A percentile compares a stretch with the other conserved stretches of the same genome.
These are phyloP conservation scores for Heliconius sara DNA, from an alignment of 2,888 invertebrate genomes.

Conservation along the genomic window DNA sequence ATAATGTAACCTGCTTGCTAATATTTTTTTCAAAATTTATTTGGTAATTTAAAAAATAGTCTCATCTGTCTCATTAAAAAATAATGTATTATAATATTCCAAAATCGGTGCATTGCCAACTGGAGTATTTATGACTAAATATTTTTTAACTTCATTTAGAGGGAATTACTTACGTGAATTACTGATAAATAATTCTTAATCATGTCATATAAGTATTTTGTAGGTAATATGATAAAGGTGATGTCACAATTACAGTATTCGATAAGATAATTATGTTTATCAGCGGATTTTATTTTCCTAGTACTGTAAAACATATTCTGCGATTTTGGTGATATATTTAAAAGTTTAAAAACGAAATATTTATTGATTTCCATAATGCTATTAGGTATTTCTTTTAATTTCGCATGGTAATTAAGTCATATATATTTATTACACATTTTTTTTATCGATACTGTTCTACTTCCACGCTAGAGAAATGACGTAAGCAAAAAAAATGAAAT, in stretches of 20 bases:
- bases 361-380: background rate
- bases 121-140: background rate
- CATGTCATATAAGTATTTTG: background rate
- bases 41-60: no score
- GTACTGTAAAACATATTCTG: background rate
- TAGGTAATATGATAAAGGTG: background rate
- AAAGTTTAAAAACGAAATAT: background rate
- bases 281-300: background rate
- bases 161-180: background rate
- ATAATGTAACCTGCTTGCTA: background rate
- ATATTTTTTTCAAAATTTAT: no score
- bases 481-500: background rate
- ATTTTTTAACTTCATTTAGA: background rate
- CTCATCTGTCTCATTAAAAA: rapidly evolving
- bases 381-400: background rate
- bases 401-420: background rate
- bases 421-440: background rate
- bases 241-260: background rate
- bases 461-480: background rate
- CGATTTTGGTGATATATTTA: background rate
- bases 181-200: background rate
- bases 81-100: background rate
- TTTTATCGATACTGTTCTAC: background rate
- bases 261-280: constrained; percentile 7
- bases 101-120: background rate